Conservation (phyloP, 1,140 invertebrate genomes). For the Ctenoplectra terminalis region DNA sequence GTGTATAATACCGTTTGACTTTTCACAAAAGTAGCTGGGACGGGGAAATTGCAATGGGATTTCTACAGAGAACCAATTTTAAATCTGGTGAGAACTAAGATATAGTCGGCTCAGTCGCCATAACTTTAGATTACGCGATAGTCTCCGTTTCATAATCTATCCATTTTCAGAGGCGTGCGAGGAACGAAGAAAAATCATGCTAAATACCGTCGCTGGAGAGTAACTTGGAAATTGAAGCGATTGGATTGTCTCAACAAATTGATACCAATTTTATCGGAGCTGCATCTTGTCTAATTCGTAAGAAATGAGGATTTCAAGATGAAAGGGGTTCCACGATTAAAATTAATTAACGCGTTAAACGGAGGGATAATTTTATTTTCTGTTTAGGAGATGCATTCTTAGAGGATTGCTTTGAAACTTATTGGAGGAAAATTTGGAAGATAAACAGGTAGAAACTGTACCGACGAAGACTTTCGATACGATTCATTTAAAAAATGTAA, state of each 20-base stretch:
- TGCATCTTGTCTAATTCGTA: too few species aligned
- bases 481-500: too few species aligned
- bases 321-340: too few species aligned
- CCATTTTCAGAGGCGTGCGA: neutral
- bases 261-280: too few species aligned
- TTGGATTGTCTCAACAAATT: neutral
- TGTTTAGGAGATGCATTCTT: too few species aligned
- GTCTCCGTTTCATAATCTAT: slow-evolving; percentile 39
- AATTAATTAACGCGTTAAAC: too few species aligned
- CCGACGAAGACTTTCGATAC: too few species aligned
- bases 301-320: too few species aligned
- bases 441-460: too few species aligned
- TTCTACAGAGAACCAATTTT: slow-evolving; percentile 34
- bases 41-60: slow-evolving; percentile 34
- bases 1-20: slow-evolving; percentile 6
- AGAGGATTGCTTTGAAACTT: too few species aligned
- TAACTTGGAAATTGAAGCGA: neutral
- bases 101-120: neutral
- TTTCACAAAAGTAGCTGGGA: neutral
- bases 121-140: slow-evolving; percentile 38
- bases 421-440: too few species aligned
- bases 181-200: slow-evolving; percentile 20
- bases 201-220: neutral
- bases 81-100: slow-evolving; percentile 32
- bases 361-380: too few species aligned